Conservation (phyloP, 2,113 vertebrate species). For the Chaetodon auriga region DNA sequence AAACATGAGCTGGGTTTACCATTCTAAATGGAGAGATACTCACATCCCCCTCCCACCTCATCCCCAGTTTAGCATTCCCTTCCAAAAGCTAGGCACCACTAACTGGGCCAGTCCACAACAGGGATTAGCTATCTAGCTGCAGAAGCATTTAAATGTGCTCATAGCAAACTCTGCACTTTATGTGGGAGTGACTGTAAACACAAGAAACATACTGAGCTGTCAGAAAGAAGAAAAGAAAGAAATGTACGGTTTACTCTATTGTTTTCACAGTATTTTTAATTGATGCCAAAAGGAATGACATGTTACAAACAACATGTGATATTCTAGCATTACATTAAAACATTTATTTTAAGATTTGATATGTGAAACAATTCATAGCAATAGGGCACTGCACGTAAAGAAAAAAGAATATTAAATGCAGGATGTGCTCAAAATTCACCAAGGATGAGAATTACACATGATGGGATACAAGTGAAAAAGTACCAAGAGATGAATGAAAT, state of each 20-base stretch:
- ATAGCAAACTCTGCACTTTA: conserved; percentile 57
- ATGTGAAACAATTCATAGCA: neutral
- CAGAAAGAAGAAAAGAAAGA: conserved; percentile 26
- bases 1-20: conserved; percentile 70
- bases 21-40: conserved; percentile 69
- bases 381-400: neutral
- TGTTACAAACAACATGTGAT: conserved; percentile 41
- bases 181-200: conserved; percentile 77
- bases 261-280: conserved; percentile 33
- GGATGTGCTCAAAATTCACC: neutral
- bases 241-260: conserved; percentile 20
- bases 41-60: conserved; percentile 54
- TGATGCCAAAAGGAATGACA: conserved; percentile 16
- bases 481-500: neutral
- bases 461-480: neutral
- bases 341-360: conserved; percentile 16
- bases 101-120: conserved; percentile 83
- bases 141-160: conserved; percentile 74
- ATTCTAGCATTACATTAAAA: conserved; percentile 7
- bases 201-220: conserved; percentile 60
- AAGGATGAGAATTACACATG: neutral
- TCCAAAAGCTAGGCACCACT: conserved; percentile 74
- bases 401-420: conserved; percentile 3
- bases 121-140: conserved; percentile 78
- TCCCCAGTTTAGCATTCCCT: conserved; percentile 65